Percentiles rank a stretch among this genome's conserved stretches.
phyloP scores from a whole-genome alignment of 2,888 invertebrate genomes.

The Sturmia bella region DNA sequence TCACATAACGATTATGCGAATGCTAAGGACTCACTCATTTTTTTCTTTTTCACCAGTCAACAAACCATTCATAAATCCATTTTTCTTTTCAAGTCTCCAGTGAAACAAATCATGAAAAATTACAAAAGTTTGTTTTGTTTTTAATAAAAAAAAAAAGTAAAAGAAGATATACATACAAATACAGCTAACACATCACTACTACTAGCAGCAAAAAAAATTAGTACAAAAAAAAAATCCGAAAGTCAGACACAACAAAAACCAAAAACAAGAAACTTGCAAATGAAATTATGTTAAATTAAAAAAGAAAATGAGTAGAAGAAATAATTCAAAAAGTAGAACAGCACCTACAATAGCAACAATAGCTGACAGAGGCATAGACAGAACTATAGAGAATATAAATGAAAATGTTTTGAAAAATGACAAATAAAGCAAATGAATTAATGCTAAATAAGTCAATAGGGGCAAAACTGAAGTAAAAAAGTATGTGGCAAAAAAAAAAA shows the following conservation, averaged over 20 bases:
- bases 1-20: conserved; percentile 54
- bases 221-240: not conserved
- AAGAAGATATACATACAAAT: conserved; percentile 9
- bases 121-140: not conserved
- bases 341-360: conserved; percentile 7
- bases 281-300: conserved; percentile 46
- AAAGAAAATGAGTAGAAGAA: conserved; percentile 15
- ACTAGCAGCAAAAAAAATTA: conserved; percentile 16
- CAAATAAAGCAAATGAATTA: conserved; percentile 47
- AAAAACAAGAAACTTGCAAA: conserved; percentile 32
- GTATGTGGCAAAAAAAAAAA: not conserved
- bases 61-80: conserved; percentile 18
- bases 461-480: not conserved
- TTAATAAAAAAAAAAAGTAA: conserved; percentile 4
- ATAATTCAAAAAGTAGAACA: conserved; percentile 40
- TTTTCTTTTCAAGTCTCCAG: conserved; percentile 6
- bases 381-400: conserved; percentile 54
- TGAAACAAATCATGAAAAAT: conserved; percentile 36
- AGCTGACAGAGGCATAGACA: conserved; percentile 6
- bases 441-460: conserved; percentile 6
- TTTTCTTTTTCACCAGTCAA: not conserved
- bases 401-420: conserved; percentile 34
- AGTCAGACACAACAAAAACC: conserved; percentile 30
- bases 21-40: conserved; percentile 26
- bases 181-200: conserved; percentile 14